Base-by-base conservation (phyloP, 2,113 vertebrate species). In the Pyrgilauda ruficollis region DNA sequence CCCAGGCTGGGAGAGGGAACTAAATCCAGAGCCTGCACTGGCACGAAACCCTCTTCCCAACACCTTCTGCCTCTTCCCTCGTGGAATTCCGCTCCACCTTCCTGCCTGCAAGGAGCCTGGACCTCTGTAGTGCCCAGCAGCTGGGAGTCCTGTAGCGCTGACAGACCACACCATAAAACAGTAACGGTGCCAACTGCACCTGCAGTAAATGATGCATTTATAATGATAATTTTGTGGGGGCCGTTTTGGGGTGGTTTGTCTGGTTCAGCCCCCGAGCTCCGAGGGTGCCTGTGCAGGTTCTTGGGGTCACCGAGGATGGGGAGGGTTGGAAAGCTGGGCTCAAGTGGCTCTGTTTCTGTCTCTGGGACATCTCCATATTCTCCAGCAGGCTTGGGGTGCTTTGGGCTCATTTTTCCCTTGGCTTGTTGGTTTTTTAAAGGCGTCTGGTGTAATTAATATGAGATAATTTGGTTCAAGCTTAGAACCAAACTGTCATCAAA, bases 141-240 rank as follows among this genome's bases (percentile, higher is more conserved):
- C 33, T 2, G 2, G 13, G 22, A 44, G 67, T 2, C 52, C 24
- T 27, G 15, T 8, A 13, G 6, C 10, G 30, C 0, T 33, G 28
- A 20, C 2, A 8, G 56, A 41, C 8, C 6, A 2, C 1, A 12
- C 11, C 23, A 6, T 3, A 2, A 39, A 84, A 19, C 4, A 64
- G 15, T 15, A 28, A 13, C 7, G 2, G 1, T 1, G 12, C 2
- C 3, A 24, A 4, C 13, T 13, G 9, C 15, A 4, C 4, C 21
- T 20, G 2, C 7, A 23, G 41, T 10, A 41, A n/a, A 46, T 33
- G 0, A 14, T 2, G 11, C 17, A 46, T 53, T 44, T 33, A 4
- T 16, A 47, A n/a, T 24, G 3, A 0, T 6, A 2, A 1, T 33
- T 68, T 47, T 12, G 3, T 24, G 20, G n/a, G 35, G 24, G 44